Evolutionary conservation across 2,113 vertebrate genomes (phyloP).

Genomic region (Phocoena sinus): DNA sequence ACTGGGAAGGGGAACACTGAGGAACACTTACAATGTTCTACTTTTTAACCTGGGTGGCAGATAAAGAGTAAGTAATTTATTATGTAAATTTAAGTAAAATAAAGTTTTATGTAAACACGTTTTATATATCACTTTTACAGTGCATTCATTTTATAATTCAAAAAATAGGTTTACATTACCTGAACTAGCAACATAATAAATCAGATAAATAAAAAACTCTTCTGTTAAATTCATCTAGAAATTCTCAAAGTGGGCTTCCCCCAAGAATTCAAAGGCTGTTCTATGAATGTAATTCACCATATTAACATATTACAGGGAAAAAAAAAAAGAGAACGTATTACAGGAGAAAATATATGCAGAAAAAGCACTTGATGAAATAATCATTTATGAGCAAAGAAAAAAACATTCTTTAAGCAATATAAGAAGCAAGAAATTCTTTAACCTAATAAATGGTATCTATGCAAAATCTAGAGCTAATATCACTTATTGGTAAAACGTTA

Average conservation of each 20-base stretch:
- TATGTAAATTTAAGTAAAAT: not conserved
- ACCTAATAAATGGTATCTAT: not conserved
- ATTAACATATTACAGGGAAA: not conserved
- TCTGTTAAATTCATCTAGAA: not conserved
- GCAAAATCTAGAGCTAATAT: not conserved
- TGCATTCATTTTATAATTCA: not conserved
- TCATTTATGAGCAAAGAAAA: not conserved
- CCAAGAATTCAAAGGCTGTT: not conserved
- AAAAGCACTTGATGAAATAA: not conserved
- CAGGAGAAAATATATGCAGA: not conserved
- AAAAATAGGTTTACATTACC: not conserved
- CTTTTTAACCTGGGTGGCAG: not conserved
- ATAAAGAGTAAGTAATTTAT: not conserved
- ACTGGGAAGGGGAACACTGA: not conserved
- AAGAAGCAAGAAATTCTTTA: not conserved
- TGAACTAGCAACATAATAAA: not conserved
- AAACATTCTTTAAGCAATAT: not conserved
- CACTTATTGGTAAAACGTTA: not conserved
- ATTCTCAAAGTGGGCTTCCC: not conserved
- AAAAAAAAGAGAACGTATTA: not conserved
- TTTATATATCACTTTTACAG: not conserved
- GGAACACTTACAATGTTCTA: not conserved
- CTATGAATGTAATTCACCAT: not conserved
- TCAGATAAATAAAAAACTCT: not conserved
- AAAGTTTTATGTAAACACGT: not conserved